Evolutionary conservation across 2,888 invertebrate species (phyloP).

Genomic region (Andrena trimmerana): DNA sequence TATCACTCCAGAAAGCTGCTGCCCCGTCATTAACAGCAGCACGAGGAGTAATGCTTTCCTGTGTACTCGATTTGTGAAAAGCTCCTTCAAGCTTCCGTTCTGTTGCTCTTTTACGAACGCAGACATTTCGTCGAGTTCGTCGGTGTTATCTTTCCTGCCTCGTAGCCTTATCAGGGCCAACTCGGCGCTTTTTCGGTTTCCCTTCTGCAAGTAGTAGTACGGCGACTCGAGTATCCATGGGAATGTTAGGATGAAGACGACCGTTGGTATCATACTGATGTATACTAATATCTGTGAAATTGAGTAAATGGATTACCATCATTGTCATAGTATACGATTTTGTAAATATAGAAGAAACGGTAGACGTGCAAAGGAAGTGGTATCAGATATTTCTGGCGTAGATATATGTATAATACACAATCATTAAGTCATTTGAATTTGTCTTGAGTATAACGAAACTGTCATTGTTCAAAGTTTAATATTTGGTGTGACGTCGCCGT

Average conservation of each 20-base stretch:
- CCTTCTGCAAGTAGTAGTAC: constrained; percentile 54
- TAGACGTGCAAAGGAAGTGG: too few species aligned
- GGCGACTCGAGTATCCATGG: constrained; percentile 67
- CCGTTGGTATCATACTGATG: constrained; percentile 23
- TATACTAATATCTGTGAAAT: constrained; percentile 33
- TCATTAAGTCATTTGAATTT: too few species aligned
- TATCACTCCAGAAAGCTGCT: constrained; percentile 52
- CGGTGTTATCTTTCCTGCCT: not conserved
- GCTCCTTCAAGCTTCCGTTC: constrained; percentile 18
- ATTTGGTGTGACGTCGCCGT: too few species aligned
- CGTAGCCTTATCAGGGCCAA: constrained; percentile 53
- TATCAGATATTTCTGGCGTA: too few species aligned
- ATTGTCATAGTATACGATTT: too few species aligned
- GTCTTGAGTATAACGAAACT: too few species aligned
- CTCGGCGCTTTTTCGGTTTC: constrained; percentile 8
- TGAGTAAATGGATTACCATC: too few species aligned
- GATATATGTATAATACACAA: too few species aligned
- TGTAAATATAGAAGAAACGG: too few species aligned
- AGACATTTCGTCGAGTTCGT: constrained; percentile 39
- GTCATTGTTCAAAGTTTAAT: too few species aligned
- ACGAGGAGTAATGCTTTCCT: constrained; percentile 42
- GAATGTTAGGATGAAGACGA: constrained; percentile 33
- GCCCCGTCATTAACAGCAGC: constrained; percentile 42
- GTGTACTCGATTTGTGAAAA: constrained; percentile 32
- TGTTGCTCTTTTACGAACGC: constrained; percentile 18